Conservation (phyloP, 2,797 vertebrate species). For the Myiotriccus ornatus region DNA sequence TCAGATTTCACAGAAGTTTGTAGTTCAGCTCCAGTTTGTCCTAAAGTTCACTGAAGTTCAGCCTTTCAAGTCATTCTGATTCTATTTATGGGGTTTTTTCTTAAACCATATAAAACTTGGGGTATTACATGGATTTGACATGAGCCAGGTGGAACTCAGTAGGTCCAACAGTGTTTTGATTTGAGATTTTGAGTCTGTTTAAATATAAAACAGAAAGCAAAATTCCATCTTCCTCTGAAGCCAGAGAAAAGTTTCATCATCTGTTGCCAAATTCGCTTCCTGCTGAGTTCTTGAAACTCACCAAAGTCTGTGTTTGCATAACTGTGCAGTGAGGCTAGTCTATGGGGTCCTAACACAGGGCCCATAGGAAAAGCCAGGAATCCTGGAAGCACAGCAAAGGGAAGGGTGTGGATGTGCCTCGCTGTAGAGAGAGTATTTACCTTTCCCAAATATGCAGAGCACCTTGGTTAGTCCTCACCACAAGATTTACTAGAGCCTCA, state of each 20-base stretch:
- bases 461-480: not conserved
- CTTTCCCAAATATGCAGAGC: not conserved
- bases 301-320: not conserved
- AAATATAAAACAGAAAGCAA: slow-evolving; percentile 49
- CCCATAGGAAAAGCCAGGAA: not conserved
- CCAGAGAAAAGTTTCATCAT: not conserved
- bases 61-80: slow-evolving; percentile 30
- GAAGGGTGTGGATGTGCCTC: not conserved
- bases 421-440: not conserved
- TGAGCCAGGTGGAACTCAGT: slow-evolving; percentile 38
- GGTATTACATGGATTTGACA: slow-evolving; percentile 40
- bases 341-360: not conserved
- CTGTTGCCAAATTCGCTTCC: not conserved
- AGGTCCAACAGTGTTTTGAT: not conserved
- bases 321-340: not conserved
- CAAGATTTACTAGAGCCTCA: not conserved
- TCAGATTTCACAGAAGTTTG: slow-evolving; percentile 41
- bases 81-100: not conserved
- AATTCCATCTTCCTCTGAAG: not conserved
- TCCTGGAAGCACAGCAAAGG: not conserved
- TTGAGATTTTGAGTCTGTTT: slow-evolving; percentile 39
- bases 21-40: slow-evolving; percentile 26
- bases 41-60: slow-evolving; percentile 47
- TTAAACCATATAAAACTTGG: slow-evolving; percentile 36
- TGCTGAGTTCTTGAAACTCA: not conserved